Conservation (phyloP, 2,113 vertebrate species). For the Poeciliopsis prolifica region DNA sequence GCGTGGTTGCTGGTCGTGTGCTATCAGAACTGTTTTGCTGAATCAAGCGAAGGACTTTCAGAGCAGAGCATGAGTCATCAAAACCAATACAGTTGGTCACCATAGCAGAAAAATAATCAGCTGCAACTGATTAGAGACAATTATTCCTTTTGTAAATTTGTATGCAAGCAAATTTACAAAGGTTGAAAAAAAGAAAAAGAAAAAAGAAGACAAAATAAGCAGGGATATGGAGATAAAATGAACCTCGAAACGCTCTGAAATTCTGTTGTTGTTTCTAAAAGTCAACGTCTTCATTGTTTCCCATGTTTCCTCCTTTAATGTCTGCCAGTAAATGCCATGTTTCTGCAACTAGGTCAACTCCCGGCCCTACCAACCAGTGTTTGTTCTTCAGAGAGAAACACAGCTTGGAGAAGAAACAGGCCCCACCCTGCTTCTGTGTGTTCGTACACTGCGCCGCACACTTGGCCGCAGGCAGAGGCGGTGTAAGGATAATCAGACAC, state of each 20-base stretch:
- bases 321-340: neutral
- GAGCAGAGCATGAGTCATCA: neutral
- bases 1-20: neutral
- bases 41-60: neutral
- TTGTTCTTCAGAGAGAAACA: constrained; percentile 38
- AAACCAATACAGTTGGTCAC: neutral
- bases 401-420: constrained; percentile 19
- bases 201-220: neutral
- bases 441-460: constrained; percentile 19
- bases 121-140: too few relatives aligned
- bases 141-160: neutral
- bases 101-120: neutral
- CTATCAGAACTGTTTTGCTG: neutral
- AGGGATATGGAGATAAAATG: neutral
- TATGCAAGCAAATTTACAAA: neutral
- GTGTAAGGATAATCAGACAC: constrained; percentile 46
- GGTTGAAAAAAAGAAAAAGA: neutral
- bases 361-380: constrained; percentile 38
- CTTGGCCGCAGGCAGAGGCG: constrained; percentile 52
- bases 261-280: neutral
- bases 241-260: neutral
- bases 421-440: constrained; percentile 31
- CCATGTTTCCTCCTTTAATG: neutral
- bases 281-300: neutral
- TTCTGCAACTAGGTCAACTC: constrained; percentile 37